These are phyloP conservation scores for Metacarcinus magister DNA, from an alignment of 2,888 invertebrate species.

Conservation along the genomic window DNA sequence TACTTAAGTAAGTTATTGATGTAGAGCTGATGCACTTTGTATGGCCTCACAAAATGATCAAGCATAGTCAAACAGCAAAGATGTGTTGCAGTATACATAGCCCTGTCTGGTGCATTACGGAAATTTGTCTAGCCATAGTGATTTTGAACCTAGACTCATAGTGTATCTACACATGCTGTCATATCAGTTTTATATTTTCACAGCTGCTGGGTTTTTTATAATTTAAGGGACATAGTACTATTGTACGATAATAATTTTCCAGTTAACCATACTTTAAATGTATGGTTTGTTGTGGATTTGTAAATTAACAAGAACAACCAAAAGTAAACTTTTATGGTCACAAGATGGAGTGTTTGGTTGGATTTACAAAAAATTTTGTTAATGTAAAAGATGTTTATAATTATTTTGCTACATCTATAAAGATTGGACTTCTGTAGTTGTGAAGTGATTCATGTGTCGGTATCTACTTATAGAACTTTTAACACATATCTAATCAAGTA, in stretches of 20 bases:
- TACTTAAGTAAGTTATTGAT: constrained; percentile 69
- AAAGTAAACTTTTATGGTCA: background rate
- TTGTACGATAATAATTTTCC: background rate
- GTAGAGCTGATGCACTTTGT: constrained; percentile 54
- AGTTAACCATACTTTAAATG: background rate
- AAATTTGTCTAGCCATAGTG: constrained; percentile 22
- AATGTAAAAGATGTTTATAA: background rate
- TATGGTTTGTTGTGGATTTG: background rate
- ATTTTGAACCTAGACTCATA: constrained; percentile 53
- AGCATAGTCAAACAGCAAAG: constrained; percentile 60
- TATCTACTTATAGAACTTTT: background rate
- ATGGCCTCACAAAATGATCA: background rate
- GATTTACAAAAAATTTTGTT: background rate
- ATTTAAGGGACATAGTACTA: background rate
- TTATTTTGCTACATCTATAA: background rate
- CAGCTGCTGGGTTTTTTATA: constrained; percentile 40
- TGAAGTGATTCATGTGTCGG: background rate
- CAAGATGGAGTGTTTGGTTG: constrained; percentile 8
- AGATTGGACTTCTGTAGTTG: background rate
- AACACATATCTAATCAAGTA: background rate
- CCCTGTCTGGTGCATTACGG: constrained; percentile 50
- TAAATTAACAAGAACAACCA: constrained; percentile 5
- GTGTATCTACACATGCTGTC: constrained; percentile 50
- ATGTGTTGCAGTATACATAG: constrained; percentile 58
- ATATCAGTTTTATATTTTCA: constrained; percentile 66